phyloP scores from a whole-genome alignment of 2,797 vertebrate genomes.

The Aselliscus stoliczkanus region DNA sequence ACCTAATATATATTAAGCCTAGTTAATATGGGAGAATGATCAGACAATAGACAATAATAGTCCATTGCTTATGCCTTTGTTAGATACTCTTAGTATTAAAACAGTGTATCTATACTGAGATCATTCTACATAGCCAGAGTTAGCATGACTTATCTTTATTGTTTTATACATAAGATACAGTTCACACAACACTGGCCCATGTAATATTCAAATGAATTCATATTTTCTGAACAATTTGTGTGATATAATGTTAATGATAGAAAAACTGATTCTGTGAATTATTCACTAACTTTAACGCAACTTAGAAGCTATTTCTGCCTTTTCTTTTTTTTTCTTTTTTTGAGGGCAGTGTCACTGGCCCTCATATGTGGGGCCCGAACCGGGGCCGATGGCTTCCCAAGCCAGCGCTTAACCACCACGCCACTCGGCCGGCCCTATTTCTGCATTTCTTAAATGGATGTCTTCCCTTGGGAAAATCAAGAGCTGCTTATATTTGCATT shows the following conservation, averaged over 20 bases:
- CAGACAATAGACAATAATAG: neutral
- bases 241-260: neutral
- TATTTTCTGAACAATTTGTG: neutral
- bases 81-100: neutral
- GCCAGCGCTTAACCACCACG: too few relatives aligned
- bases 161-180: neutral
- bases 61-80: neutral
- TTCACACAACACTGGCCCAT: neutral
- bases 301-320: neutral
- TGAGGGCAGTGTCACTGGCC: too few relatives aligned
- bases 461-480: conserved; percentile 29
- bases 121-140: neutral
- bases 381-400: too few relatives aligned
- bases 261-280: conserved; percentile 32
- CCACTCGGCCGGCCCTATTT: too few relatives aligned
- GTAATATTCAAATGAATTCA: neutral
- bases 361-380: too few relatives aligned
- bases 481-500: conserved; percentile 8
- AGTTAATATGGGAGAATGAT: neutral
- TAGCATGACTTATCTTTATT: neutral
- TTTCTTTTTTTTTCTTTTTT: too few relatives aligned
- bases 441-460: neutral
- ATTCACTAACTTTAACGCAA: conserved; percentile 6
- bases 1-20: neutral
- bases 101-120: neutral